Percentiles rank a stretch among this genome's conserved stretches.
Evolutionary conservation across 2,888 invertebrate genomes (phyloP).

Genomic region (Digitonthophagus gazella): DNA sequence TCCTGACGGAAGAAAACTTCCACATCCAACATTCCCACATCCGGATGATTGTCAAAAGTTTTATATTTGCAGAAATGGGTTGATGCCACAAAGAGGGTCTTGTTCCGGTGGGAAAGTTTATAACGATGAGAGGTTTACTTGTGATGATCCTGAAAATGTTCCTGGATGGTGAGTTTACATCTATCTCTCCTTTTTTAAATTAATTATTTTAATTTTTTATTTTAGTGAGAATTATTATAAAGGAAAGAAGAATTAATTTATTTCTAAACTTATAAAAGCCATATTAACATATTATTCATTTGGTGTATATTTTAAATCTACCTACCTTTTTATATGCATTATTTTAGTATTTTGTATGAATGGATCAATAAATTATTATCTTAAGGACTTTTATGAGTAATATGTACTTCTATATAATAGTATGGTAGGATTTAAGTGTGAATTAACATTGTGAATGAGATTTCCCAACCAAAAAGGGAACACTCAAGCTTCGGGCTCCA

Average conservation of each 20-base stretch:
- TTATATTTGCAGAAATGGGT: slow-evolving; percentile 77
- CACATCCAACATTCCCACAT: slow-evolving; percentile 77
- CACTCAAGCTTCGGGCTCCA: neutral
- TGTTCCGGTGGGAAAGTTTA: slow-evolving; percentile 74
- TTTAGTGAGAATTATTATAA: slow-evolving; percentile 46
- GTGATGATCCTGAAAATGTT: slow-evolving; percentile 74
- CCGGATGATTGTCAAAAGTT: slow-evolving; percentile 79
- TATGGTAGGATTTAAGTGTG: too few relatives aligned
- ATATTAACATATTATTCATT: slow-evolving; percentile 16
- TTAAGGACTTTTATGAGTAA: too few relatives aligned
- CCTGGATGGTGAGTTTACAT: slow-evolving; percentile 70
- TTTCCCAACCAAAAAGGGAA: too few relatives aligned
- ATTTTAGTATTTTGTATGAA: slow-evolving; percentile 16
- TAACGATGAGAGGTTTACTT: slow-evolving; percentile 73
- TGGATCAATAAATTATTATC: neutral
- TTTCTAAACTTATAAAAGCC: slow-evolving; percentile 8
- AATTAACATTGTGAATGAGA: too few relatives aligned
- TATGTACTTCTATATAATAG: too few relatives aligned
- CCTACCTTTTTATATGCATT: neutral
- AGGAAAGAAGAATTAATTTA: slow-evolving; percentile 33
- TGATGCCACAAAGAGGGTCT: slow-evolving; percentile 72
- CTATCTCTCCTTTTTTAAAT: neutral
- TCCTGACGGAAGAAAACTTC: slow-evolving; percentile 66
- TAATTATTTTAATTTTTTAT: slow-evolving; percentile 30
- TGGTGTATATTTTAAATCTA: neutral